Base-by-base conservation (phyloP, 2,797 vertebrate genomes). In the Cyprinodon diabolis region DNA sequence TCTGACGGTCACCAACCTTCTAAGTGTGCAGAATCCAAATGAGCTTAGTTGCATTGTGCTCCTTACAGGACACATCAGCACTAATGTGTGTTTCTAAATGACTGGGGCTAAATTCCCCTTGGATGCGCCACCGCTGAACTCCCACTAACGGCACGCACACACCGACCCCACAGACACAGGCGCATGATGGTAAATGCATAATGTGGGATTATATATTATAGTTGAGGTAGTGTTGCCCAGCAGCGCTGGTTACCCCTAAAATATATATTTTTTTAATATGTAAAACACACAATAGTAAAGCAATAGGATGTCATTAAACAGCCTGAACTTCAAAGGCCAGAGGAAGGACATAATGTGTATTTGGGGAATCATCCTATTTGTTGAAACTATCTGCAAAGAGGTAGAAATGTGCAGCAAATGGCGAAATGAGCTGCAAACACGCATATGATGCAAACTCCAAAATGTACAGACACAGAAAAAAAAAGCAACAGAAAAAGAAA, bases 71-170 rank as follows among this genome's bases (percentile, higher is more conserved):
- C 67, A 81, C 71, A 70, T 83, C 79, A 78, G 71, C 40, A 37
- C 66, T 77, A 74, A 75, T 81, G 75, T 84, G 82, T 70, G 74
- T 74, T 74, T 79, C 68, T 72, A 76, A 79, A 76, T 86, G 78
- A 84, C 55, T 62, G 43, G 63, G 70, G 68, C 72, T 82, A 45
- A 78, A 69, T 82, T 74, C 37, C 62, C 63, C 45, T 48, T 60
- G 51, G 72, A 80, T 21, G 17, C 10, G 48, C 66, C 58, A 37
- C 66, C 67, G 30, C 68, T 76, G 47, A 70, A 52, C 43, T 74
- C 66, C 67, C 74, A 73, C 45, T 52, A 69, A 49, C 78, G 45
- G 58, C 69, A 58, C 25, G 23, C 57, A 63, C 62, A 57, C 71
- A 77, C 45, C 17, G 12, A 49, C 43, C 66, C 40, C 35, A 56